Conservation (phyloP, 2,113 vertebrate genomes). For the Abramis brama region DNA sequence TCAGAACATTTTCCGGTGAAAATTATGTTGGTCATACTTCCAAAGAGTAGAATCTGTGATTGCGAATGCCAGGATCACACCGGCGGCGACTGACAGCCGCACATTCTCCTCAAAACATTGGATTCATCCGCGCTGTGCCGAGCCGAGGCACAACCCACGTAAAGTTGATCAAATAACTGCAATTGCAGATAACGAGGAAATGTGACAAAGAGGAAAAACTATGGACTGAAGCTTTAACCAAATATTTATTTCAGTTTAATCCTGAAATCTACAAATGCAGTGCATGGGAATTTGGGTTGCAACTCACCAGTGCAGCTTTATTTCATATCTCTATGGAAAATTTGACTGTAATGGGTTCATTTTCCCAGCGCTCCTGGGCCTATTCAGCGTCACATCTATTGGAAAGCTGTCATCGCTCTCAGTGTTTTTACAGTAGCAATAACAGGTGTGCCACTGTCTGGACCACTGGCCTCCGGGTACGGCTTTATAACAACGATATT, state of each 20-base stretch:
- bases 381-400: constrained; percentile 62
- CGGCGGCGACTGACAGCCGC: too few relatives aligned
- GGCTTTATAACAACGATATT: constrained; percentile 39
- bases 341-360: neutral
- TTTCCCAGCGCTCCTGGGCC: constrained; percentile 51
- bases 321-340: neutral
- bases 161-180: too few relatives aligned
- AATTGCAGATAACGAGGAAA: too few relatives aligned
- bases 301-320: neutral
- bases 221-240: neutral
- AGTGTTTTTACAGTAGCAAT: constrained; percentile 65
- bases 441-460: constrained; percentile 71
- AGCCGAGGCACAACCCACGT: too few relatives aligned
- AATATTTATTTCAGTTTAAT: neutral
- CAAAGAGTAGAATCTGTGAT: too few relatives aligned
- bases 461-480: constrained; percentile 63
- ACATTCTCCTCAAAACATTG: too few relatives aligned
- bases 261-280: neutral
- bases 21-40: too few relatives aligned
- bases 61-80: too few relatives aligned
- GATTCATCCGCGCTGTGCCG: too few relatives aligned
- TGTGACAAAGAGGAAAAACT: too few relatives aligned
- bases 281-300: neutral
- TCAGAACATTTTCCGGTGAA: too few relatives aligned
- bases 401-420: constrained; percentile 70